Evolutionary conservation across 2,888 invertebrate species (phyloP), one percentile per base, ranked within the genome.

Genomic region (Tenthredo mesomela): DNA sequence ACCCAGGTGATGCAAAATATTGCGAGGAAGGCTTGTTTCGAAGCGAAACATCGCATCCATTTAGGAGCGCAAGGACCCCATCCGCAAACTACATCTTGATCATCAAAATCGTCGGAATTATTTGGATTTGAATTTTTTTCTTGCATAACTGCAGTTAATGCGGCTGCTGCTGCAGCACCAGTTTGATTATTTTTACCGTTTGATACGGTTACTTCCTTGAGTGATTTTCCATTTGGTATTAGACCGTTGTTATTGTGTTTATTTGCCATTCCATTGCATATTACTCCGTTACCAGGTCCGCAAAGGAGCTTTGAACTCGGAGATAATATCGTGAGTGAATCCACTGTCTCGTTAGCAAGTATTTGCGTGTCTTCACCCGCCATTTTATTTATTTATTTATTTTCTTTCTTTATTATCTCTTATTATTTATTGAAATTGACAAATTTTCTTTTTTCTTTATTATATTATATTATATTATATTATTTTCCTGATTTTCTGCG

Each of bases 1-100:
- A 98, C 97, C 96, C 97, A 98, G 83, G 97, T 97, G 89, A 97
- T 95, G 90, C 97, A 96, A 93, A 98, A 98, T 78, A 97, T 97
- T 91, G 97, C 95, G 94, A 98, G 96, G 94, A 98, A 98, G 86
- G 97, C 96, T 91, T 98, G 96, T 88, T 98, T 98, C 85, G 97
- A 97, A 86, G 98, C 97, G 91, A 98, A 96, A 77, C 95, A 95
- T 89, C 97, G 96, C 85, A 96, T 94, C 96, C 96, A 96, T 84
- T 94, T 94, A 0, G 98, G 97, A 86, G 96, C 95, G 90, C 96
- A 97, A 84, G 96, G 96, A 86, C 97, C 90, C 98, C 95, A 86
- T 94, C 94, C 83, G 94, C 94, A 61, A 94, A 94, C 86, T 93
- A 94, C 86, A 91, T 90, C 47, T 91, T 92, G 47, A 89, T 90